Base-by-base conservation (phyloP, 2,888 invertebrate species). In the Tiphia femorata region DNA sequence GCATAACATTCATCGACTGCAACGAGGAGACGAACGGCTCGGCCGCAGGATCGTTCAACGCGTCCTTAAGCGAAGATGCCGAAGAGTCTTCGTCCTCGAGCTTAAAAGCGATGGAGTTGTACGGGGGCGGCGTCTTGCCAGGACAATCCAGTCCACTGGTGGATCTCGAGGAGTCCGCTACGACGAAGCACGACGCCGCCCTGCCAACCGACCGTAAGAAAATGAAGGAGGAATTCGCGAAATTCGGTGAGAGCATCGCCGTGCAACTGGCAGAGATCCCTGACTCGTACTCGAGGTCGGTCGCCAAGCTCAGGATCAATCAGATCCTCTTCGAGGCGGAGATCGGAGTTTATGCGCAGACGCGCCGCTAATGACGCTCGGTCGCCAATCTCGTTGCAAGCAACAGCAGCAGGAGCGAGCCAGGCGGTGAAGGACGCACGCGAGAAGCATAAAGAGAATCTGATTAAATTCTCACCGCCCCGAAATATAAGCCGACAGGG, bases 281-380 rank as follows among this genome's bases (percentile, higher is more conserved):
- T 1, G 77, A 77, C 27, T 74, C 77, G 0, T 77, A 77, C 16
- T 77, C 77, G 21, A 74, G 77, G 49, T 77, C 77, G 16, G 77
- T 77, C 14, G 77, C 77, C 1, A 77, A 77, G 47, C 64, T 77
- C 1, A 73, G 75, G 50, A 77, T 77, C 53, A 77, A 77, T 48
- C 77, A 77, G 54, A 77, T 77, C 20, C 69, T 77, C 2, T 77
- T 77, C 40, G 77, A 77, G 42, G 77, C 77, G 20, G 77, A 77
- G 47, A 77, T 77, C 37, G 77, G 77, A 3, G 67, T 75, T 21
- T 77, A 77, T 52, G 75, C 77, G 43, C 74, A 77, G 49, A 66
- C 70, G 19, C 67, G 65, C 43, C 66, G 64, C 49, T 76, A 69
- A 74, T 58, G 14, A 51, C 16, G 37, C 2, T 10, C 19, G n/a